Conservation (phyloP, 2,888 invertebrate species). For the Netelia inedita region DNA sequence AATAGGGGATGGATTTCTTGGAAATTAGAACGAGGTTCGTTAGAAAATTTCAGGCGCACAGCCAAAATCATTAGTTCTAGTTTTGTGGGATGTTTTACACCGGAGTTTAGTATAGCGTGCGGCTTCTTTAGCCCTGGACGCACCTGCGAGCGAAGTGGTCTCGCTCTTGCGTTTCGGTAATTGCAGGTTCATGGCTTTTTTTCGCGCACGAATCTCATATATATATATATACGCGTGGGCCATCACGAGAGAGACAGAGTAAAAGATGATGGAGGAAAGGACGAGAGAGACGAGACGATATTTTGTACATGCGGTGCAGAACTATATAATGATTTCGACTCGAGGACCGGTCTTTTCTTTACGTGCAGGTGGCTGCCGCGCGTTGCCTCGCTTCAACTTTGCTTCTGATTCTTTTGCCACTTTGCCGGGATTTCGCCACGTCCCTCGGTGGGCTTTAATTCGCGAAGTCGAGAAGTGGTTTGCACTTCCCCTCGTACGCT, state of each 20-base stretch:
- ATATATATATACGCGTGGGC: slow-evolving; percentile 4
- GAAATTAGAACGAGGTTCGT: slow-evolving; percentile 28
- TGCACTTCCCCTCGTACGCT: background rate
- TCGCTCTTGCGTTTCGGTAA: slow-evolving; percentile 38
- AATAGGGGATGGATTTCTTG: slow-evolving; percentile 2
- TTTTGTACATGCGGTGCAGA: slow-evolving; percentile 16
- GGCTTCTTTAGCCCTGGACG: slow-evolving; percentile 22
- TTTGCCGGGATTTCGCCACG: slow-evolving; percentile 32
- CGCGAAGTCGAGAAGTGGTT: background rate
- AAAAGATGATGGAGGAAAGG: slow-evolving; percentile 3
- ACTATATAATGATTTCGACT: slow-evolving; percentile 22
- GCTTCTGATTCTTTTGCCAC: slow-evolving; percentile 25
- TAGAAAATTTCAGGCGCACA: slow-evolving; percentile 41
- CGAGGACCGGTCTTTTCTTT: slow-evolving; percentile 56
- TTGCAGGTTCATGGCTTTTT: slow-evolving; percentile 43
- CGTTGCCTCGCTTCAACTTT: slow-evolving; percentile 5
- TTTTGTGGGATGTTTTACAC: slow-evolving; percentile 9
- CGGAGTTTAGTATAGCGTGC: background rate
- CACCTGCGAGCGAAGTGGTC: slow-evolving; percentile 50
- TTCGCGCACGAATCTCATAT: slow-evolving; percentile 38
- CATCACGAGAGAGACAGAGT: background rate
- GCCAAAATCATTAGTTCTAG: slow-evolving; percentile 17
- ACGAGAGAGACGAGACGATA: slow-evolving; percentile 2
- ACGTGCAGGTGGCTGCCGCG: slow-evolving; percentile 46
- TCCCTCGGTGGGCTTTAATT: slow-evolving; percentile 41